Evolutionary conservation across 1,140 invertebrate species (phyloP).

Genomic region (Drosophila triauraria): DNA sequence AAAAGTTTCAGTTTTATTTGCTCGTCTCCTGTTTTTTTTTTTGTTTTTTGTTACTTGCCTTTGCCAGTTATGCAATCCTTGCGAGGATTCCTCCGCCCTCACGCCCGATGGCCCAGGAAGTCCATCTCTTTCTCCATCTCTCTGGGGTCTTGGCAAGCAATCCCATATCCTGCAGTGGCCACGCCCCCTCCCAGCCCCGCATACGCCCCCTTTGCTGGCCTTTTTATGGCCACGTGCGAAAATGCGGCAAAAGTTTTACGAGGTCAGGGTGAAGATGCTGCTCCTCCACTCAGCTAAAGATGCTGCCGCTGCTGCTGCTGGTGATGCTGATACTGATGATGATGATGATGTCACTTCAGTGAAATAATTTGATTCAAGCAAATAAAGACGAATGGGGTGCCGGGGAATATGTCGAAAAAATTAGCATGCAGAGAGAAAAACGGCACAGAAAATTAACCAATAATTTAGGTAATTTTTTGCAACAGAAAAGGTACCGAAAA

Average conservation of each 20-base stretch:
- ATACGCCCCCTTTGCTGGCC: slow-evolving; percentile 4
- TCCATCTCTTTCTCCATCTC: slow-evolving; percentile 10
- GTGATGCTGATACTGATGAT: slow-evolving; percentile 8
- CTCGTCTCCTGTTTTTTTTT: slow-evolving; percentile 15
- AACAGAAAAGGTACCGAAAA: not conserved
- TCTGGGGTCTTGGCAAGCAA: slow-evolving; percentile 42
- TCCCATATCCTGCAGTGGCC: slow-evolving; percentile 46
- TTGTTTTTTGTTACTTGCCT: slow-evolving; percentile 2
- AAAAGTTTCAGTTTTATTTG: slow-evolving; percentile 53
- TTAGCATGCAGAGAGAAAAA: slow-evolving; percentile 28
- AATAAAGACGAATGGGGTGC: slow-evolving; percentile 22
- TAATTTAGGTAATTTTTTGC: not conserved
- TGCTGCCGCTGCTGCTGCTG: slow-evolving; percentile 11
- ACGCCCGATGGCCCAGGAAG: slow-evolving; percentile 29
- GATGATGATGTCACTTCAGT: slow-evolving; percentile 66
- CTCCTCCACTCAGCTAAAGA: slow-evolving; percentile 23
- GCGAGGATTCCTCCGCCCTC: slow-evolving; percentile 29
- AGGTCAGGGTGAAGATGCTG: slow-evolving; percentile 69
- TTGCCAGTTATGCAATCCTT: slow-evolving; percentile 57
- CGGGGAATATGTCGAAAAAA: slow-evolving; percentile 15
- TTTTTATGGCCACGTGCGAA: slow-evolving; percentile 67
- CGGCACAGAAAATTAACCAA: not conserved
- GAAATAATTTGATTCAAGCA: slow-evolving; percentile 56
- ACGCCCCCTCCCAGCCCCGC: slow-evolving; percentile 17
- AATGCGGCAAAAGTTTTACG: slow-evolving; percentile 69